Evolutionary conservation across 2,113 vertebrate species (phyloP).

Genomic region (Spilogale gracilis): DNA sequence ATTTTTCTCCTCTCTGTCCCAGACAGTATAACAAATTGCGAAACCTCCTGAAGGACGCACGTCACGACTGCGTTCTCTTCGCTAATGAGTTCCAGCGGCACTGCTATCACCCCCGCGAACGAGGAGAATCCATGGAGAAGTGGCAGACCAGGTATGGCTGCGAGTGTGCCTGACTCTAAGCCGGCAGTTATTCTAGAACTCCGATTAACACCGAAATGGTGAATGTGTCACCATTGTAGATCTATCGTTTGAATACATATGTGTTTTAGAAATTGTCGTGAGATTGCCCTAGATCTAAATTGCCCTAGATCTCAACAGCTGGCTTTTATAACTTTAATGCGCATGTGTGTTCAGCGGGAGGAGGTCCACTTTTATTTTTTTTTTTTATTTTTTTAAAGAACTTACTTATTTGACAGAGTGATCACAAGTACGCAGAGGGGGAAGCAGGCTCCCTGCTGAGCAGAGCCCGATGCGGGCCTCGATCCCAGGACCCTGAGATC

Average conservation of each 20-base stretch:
- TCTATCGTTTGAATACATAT: background rate
- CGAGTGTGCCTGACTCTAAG: accelerated
- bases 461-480: too few species aligned
- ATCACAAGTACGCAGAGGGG: too few species aligned
- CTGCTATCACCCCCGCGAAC: conserved; percentile 93
- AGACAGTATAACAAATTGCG: conserved; percentile 95
- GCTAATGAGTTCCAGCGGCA: conserved; percentile 95
- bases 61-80: conserved; percentile 93
- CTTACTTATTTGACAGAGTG: too few species aligned
- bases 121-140: conserved; percentile 93
- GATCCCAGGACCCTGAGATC: too few species aligned
- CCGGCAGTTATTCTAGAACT: background rate
- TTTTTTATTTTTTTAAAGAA: too few species aligned
- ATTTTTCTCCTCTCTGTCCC: conserved; percentile 51
- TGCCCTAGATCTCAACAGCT: background rate
- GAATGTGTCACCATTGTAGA: background rate
- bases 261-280: background rate
- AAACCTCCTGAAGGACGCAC: conserved; percentile 93
- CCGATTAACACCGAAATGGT: background rate
- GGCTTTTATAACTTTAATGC: background rate
- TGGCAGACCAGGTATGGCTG: conserved; percentile 94
- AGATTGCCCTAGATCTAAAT: background rate
- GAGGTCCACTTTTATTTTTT: background rate
- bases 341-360: too few species aligned
- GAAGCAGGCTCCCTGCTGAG: too few species aligned